Evolutionary conservation across 2,888 invertebrate species (phyloP), one percentile per base, ranked within the genome.

Genomic region (Operophtera brumata): DNA sequence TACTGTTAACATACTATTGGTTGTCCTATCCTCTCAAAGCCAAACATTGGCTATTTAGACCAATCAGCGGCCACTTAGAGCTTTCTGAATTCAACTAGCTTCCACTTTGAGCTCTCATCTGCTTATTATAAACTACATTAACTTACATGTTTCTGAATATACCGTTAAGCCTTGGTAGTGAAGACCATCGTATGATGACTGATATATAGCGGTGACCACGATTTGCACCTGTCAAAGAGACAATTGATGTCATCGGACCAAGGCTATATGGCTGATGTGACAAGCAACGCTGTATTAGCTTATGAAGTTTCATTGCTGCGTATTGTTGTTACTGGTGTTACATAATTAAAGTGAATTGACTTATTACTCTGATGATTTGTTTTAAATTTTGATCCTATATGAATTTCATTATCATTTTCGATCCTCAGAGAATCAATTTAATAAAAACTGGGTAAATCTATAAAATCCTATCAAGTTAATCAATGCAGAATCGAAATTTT

Each of bases 1-100:
- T 84, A 83, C 56, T 85, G 84, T 58, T 80, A 68, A 51, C 5
- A 3, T 20, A 20, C 10, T 42, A 54, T 59, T 51, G 39, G 47
- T 25, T 32, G 8, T 3, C 28, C 34, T 2, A 4, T 20, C 20
- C 20, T 20, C 20, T 20, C 20, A 20, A 20, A 20, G 20, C n/a
- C n/a, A n/a, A n/a, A n/a, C n/a, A 12, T 6, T 42, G n/a, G 34
- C n/a, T 20, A 32, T 12, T 13, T 40, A 9, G 20, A 39, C n/a
- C 34, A 48, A 41, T 35, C 34, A 42, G 35, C 10, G 12, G 12
- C 5, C 30, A 30, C 30, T 30, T 2, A 6, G 28, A 7, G 8
- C 30, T 30, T 30, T 9, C 9, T 30, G 2, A 30, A 30, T 7
- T 8, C 30, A 30, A 9, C 20, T 32, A 28, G 20, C 20, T 20